phyloP scores from a whole-genome alignment of 2,888 invertebrate genomes.

The Perdita meconis region DNA sequence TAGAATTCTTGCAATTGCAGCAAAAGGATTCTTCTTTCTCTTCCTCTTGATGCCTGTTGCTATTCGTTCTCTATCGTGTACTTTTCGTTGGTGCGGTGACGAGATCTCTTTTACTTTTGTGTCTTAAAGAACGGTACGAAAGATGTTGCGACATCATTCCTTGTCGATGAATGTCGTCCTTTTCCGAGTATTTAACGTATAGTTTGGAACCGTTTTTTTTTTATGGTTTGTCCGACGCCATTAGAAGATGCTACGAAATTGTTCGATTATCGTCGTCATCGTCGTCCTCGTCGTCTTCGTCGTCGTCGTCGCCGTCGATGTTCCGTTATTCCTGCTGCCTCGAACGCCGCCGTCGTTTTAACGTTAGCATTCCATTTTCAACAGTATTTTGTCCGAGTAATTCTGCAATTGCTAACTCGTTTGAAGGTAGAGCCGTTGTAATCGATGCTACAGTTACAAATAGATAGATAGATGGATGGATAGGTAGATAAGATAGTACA shows the following conservation, averaged over 20 bases:
- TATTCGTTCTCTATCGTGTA: constrained; percentile 82
- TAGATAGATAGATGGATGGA: too few relatives aligned
- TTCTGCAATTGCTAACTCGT: too few relatives aligned
- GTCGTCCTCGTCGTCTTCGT: background rate
- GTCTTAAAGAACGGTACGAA: constrained; percentile 68
- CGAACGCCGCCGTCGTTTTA: too few relatives aligned
- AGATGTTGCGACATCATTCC: constrained; percentile 10
- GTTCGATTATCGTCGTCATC: background rate
- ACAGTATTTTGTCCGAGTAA: background rate
- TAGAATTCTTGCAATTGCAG: constrained; percentile 77
- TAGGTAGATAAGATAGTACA: too few relatives aligned
- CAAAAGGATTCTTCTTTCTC: constrained; percentile 82
- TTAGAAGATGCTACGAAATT: background rate
- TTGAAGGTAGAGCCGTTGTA: too few relatives aligned
- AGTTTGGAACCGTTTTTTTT: too few relatives aligned
- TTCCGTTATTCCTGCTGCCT: background rate
- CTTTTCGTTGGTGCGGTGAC: constrained; percentile 80
- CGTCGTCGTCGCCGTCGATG: background rate
- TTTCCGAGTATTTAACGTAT: too few relatives aligned
- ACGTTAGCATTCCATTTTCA: constrained; percentile 10
- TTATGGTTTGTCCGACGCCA: too few relatives aligned
- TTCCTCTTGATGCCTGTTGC: constrained; percentile 83
- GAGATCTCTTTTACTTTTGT: constrained; percentile 76
- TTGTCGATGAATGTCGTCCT: too few relatives aligned
- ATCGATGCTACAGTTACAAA: too few relatives aligned